Evolutionary conservation across 2,888 invertebrate species (phyloP).

Genomic region (Lycocerus yunnanus): DNA sequence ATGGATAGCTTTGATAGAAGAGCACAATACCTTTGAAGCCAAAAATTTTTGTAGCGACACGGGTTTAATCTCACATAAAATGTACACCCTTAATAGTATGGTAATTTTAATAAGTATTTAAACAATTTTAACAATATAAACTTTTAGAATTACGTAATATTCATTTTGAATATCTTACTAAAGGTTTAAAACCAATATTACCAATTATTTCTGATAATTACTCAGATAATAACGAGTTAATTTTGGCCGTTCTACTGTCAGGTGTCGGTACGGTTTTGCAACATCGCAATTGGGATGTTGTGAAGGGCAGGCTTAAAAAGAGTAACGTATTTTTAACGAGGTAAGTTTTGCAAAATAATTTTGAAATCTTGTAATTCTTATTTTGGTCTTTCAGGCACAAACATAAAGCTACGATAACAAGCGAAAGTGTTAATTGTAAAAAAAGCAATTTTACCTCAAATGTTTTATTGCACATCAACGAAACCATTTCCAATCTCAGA

Average conservation of each 20-base stretch:
- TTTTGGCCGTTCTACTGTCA: slow-evolving; percentile 62
- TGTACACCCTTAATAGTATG: slow-evolving; percentile 60
- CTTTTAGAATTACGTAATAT: slow-evolving; percentile 61
- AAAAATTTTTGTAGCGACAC: slow-evolving; percentile 56
- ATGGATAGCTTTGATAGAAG: slow-evolving; percentile 53
- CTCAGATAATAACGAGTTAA: slow-evolving; percentile 62
- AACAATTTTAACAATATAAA: neutral
- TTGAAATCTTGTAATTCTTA: neutral
- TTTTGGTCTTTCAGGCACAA: slow-evolving; percentile 56
- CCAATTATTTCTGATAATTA: slow-evolving; percentile 55
- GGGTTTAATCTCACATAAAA: slow-evolving; percentile 58
- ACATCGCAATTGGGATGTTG: slow-evolving; percentile 57
- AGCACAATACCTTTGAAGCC: slow-evolving; percentile 42
- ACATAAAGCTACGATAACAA: slow-evolving; percentile 61
- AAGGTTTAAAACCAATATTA: slow-evolving; percentile 52
- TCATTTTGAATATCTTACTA: slow-evolving; percentile 60
- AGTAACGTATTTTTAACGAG: slow-evolving; percentile 58
- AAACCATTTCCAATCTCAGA: slow-evolving; percentile 61
- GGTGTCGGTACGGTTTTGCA: slow-evolving; percentile 63
- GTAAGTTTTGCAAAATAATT: slow-evolving; percentile 49
- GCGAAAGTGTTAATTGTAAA: slow-evolving; percentile 69
- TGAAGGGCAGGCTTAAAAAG: slow-evolving; percentile 60
- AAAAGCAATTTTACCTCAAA: slow-evolving; percentile 55
- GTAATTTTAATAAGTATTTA: neutral
- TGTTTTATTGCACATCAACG: slow-evolving; percentile 62